Evolutionary conservation across 2,113 vertebrate genomes (phyloP), one percentile per base, ranked within the genome.

Genomic region (Terrapene triunguis): DNA sequence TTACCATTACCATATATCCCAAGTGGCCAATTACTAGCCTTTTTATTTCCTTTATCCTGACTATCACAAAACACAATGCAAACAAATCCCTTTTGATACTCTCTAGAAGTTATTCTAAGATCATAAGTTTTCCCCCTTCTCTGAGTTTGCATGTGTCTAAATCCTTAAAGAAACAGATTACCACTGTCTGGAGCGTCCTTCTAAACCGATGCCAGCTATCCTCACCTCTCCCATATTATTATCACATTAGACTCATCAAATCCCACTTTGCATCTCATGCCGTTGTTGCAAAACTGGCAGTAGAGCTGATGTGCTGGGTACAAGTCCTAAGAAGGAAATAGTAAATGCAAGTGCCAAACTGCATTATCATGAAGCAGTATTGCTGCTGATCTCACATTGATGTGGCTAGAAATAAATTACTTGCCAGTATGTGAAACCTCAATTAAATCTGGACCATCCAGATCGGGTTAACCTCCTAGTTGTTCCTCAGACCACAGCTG

Each of bases 1-100:
- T 97, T 96, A 94, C 94, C 95, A 95, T 97, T 96, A 95, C 82
- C 92, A 93, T 86, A 83, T 5, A 78, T 96, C 88, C 38, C 90
- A 82, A 89, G 88, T 86, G 94, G 83, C 89, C 88, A 98, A 96
- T 88, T 96, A 86, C 53, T 79, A 85, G 95, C 54, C 82, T 89
- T 96, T 94, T 95, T 80, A 87, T 83, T 86, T 53, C 92, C 81
- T 78, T 96, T 4, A 90, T 95, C 91, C 92, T 86, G 91, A 95
- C 93, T 84, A 53, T 87, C 89, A 55, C 93, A 94, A 93, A 93
- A 51, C 76, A 22, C 83, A 94, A 78, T 82, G 89, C 93, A 95
- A 95, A 95, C 95, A 97, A 93, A n/a, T 84, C 89, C 85, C 51
- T n/a, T 86, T 95, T 54, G 91, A 79, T 86, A 59, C 21, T 93